Evolutionary conservation across 1,140 invertebrate genomes (phyloP), one percentile per base, ranked within the genome.

Genomic region (Caenorhabditis briggsae): DNA sequence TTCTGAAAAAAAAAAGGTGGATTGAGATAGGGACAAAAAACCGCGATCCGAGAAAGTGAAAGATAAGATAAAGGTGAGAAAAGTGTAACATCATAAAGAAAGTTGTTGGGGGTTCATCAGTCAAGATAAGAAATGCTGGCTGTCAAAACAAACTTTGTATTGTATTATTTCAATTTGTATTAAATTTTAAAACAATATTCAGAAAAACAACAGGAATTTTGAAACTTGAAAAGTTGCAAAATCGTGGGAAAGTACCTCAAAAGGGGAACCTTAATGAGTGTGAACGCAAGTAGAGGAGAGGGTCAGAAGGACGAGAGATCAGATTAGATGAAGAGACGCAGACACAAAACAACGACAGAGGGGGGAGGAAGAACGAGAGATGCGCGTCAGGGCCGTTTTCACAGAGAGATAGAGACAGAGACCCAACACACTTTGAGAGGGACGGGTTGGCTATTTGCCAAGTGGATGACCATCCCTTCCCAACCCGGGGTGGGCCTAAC

Each of bases 371-470:
- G 70, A 78, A 46, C 6, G 43, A 64, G 61, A 9, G 70, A 43
- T 23, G 70, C 46, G n/a, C 70, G 70, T 50, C 46, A 78, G 70
- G 33, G 46, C 33, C n/a, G 6, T 33, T 3, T 33, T 33, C 33
- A 33, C 33, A 33, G 33, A 33, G 33, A 33, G 33, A n/a, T n/a
- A n/a, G n/a, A n/a, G n/a, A n/a, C n/a, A n/a, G n/a, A 33, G 33
- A 33, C 43, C 65, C n/a, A 46, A 74, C 43, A 50, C 70, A 78
- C 70, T 78, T 78, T 78, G 70, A 78, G 70, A 78, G 70, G 65
- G 59, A n/a, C 70, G 33, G 64, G 70, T 78, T 78, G 70, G 70
- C 70, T 78, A 46, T 78, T 78, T 78, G 70, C 70, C 70, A 78
- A 78, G 70, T 78, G 70, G 46, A 78, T 78, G 70, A 53, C 46